A percentile compares a stretch with the other conserved stretches of the same genome.
These are phyloP conservation scores for Parapsyche elsis DNA, from an alignment of 1,140 invertebrate genomes.

Conservation along the genomic window DNA sequence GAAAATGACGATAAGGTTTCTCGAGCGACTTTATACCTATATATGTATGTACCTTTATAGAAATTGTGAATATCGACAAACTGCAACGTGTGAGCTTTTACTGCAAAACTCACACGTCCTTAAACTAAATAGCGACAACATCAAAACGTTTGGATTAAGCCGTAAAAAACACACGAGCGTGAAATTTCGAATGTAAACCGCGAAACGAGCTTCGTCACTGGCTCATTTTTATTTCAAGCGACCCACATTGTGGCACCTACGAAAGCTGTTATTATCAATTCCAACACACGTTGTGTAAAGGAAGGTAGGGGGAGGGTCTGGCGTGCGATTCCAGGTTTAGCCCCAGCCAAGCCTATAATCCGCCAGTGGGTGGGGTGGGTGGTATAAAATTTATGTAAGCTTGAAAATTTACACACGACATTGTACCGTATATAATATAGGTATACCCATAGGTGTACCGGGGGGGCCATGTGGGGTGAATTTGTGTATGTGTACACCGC, in stretches of 20 bases:
- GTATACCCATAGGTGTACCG: neutral
- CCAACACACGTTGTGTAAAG: neutral
- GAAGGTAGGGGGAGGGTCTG: neutral
- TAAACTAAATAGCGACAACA: too few species aligned
- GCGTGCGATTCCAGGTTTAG: neutral
- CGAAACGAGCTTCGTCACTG: neutral
- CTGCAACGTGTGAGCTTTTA: too few species aligned
- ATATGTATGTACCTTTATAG: too few species aligned
- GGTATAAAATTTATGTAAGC: neutral
- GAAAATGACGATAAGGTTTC: too few species aligned
- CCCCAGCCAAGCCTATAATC: conserved; percentile 13
- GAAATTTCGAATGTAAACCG: neutral
- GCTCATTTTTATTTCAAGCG: neutral
- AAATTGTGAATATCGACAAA: too few species aligned
- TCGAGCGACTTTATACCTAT: too few species aligned
- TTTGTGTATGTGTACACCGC: neutral
- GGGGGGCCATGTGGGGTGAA: neutral
- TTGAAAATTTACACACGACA: conserved; percentile 10
- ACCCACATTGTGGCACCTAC: neutral
- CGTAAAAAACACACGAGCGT: too few species aligned
- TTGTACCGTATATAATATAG: neutral
- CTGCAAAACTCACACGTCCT: too few species aligned
- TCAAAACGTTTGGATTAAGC: too few species aligned
- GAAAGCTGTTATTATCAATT: neutral
- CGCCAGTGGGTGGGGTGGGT: neutral